Percentiles rank a stretch among this genome's conserved stretches.
phyloP scores from a whole-genome alignment of 2,888 invertebrate genomes.

The Thymelicus sylvestris region DNA sequence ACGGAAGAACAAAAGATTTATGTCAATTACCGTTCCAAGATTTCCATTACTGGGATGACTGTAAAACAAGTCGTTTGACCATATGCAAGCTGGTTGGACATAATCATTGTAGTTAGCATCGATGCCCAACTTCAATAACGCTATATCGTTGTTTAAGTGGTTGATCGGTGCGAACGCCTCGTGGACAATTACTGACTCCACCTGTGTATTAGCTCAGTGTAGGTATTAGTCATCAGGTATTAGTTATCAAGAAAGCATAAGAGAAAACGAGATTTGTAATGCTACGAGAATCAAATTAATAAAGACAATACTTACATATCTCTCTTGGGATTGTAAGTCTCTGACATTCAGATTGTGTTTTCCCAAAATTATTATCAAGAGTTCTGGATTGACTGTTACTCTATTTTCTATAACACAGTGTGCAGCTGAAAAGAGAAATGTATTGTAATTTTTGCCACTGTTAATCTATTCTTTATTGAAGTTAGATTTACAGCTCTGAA shows the following conservation, averaged over 20 bases:
- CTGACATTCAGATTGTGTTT: slow-evolving; percentile 63
- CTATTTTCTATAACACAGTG: slow-evolving; percentile 58
- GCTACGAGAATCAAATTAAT: no score
- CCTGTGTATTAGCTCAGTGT: no score
- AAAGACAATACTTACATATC: slow-evolving; percentile 47
- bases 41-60: slow-evolving; percentile 48
- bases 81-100: slow-evolving; percentile 66
- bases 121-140: slow-evolving; percentile 58
- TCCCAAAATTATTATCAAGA: slow-evolving; percentile 58
- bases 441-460: no score
- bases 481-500: no score
- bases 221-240: no score
- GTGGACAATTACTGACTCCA: slow-evolving; percentile 56
- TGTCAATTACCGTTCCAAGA: slow-evolving; percentile 52
- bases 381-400: slow-evolving; percentile 51
- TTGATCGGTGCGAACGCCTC: slow-evolving; percentile 45
- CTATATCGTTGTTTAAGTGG: slow-evolving; percentile 59
- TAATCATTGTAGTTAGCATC: slow-evolving; percentile 56
- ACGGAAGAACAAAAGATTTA: no score
- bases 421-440: slow-evolving; percentile 58
- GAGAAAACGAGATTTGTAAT: no score
- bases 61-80: slow-evolving; percentile 52
- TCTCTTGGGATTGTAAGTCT: slow-evolving; percentile 57
- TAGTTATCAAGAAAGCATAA: no score
- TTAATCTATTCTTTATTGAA: no score